Conservation (phyloP, 2,113 vertebrate genomes). For the Myxocyprinus asiaticus region DNA sequence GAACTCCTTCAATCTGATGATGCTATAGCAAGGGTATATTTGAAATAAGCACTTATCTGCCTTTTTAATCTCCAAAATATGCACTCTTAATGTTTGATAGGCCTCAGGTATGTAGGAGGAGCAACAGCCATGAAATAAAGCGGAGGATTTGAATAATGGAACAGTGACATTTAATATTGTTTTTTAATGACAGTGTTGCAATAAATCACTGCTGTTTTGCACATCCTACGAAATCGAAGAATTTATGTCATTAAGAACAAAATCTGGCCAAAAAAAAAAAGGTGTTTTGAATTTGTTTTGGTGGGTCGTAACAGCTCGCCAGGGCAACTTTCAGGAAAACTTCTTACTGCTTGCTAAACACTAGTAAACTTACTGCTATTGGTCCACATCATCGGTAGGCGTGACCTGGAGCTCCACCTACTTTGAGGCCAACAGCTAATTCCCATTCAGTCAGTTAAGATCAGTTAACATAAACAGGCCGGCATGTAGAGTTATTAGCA, state of each 20-base stretch:
- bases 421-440: too few species aligned
- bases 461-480: too few species aligned
- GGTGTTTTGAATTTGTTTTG: too few species aligned
- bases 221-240: not conserved
- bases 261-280: too few species aligned
- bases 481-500: too few species aligned
- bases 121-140: not conserved
- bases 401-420: too few species aligned
- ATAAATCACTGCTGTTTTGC: slow-evolving; percentile 22
- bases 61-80: slow-evolving; percentile 22
- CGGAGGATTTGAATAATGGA: not conserved
- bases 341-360: too few species aligned
- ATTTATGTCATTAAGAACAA: not conserved
- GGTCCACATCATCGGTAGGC: too few species aligned
- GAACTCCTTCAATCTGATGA: not conserved
- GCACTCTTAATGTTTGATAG: slow-evolving; percentile 8
- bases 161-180: slow-evolving; percentile 11
- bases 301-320: too few species aligned
- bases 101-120: not conserved
- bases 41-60: not conserved
- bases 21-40: not conserved
- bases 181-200: slow-evolving; percentile 29
- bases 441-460: too few species aligned
- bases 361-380: too few species aligned
- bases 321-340: too few species aligned